Evolutionary conservation across 1,140 invertebrate species (phyloP).

Genomic region (Physella acuta): DNA sequence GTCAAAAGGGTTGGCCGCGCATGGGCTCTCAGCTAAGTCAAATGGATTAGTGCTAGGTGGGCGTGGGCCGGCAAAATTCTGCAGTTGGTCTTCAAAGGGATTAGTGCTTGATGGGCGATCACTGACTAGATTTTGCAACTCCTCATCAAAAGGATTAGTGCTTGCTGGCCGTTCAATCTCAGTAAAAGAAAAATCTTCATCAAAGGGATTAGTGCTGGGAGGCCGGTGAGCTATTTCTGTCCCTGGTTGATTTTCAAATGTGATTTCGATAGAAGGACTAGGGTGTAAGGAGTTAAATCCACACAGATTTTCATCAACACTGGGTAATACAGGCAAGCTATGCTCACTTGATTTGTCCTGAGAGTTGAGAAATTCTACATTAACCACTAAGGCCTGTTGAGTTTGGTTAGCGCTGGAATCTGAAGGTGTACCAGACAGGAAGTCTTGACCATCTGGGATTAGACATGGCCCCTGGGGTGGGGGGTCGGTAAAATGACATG

Average conservation of each 20-base stretch:
- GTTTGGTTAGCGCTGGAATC: too few relatives aligned
- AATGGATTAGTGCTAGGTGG: slow-evolving; percentile 11
- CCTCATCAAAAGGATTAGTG: slow-evolving; percentile 5
- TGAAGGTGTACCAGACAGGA: too few relatives aligned
- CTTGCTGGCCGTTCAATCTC: not conserved
- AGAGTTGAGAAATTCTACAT: not conserved
- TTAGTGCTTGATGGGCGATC: not conserved
- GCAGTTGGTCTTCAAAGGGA: not conserved
- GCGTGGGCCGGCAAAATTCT: not conserved
- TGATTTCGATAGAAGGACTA: not conserved
- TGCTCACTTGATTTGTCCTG: not conserved
- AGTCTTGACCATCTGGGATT: too few relatives aligned
- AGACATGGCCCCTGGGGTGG: too few relatives aligned
- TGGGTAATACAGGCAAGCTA: not conserved
- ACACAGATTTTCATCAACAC: not conserved
- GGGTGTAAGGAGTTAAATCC: not conserved
- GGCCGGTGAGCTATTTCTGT: not conserved
- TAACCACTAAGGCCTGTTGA: too few relatives aligned
- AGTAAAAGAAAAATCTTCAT: not conserved
- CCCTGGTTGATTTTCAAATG: not conserved
- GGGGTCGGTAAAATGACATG: too few relatives aligned
- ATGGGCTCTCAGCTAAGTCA: not conserved
- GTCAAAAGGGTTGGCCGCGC: not conserved
- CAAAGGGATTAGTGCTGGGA: slow-evolving; percentile 1
- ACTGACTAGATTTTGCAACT: not conserved